These are phyloP conservation scores for Stichodactyla helianthus DNA, from an alignment of 64 coral and sea anemone genomes.

Conservation along the genomic window DNA sequence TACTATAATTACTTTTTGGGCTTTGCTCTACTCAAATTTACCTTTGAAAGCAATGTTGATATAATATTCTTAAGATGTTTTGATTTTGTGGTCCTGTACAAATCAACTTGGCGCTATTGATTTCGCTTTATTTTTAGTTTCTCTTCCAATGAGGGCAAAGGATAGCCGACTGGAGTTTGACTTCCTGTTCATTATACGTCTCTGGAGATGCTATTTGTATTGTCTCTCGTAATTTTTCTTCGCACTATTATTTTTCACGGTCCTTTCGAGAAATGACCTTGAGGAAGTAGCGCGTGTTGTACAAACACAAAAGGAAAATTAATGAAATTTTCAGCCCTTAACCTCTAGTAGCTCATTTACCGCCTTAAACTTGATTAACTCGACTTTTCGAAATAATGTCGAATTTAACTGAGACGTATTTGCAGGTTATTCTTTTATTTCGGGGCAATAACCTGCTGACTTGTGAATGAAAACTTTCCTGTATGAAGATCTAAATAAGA, in stretches of 20 bases:
- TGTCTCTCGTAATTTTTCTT: background rate
- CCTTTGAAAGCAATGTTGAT: too few relatives aligned
- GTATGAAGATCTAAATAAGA: too few relatives aligned
- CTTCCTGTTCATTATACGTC: background rate
- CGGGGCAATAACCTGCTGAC: background rate
- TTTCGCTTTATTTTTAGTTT: background rate
- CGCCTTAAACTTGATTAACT: background rate
- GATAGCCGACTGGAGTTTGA: too few relatives aligned
- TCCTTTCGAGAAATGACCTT: background rate
- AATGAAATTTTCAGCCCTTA: background rate
- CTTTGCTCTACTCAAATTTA: background rate
- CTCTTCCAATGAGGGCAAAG: background rate
- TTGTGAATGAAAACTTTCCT: background rate
- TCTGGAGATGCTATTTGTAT: background rate
- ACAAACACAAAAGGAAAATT: background rate
- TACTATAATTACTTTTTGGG: background rate
- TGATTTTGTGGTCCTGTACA: background rate
- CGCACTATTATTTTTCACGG: background rate
- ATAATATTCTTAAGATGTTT: too few relatives aligned
- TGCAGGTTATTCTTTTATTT: background rate
- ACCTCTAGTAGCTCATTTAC: background rate
- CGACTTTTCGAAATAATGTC: background rate
- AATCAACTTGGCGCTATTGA: background rate
- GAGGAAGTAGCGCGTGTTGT: background rate
- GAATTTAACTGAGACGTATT: background rate